Conservation (phyloP, 2,888 invertebrate species). For the Anorthoa munda region DNA sequence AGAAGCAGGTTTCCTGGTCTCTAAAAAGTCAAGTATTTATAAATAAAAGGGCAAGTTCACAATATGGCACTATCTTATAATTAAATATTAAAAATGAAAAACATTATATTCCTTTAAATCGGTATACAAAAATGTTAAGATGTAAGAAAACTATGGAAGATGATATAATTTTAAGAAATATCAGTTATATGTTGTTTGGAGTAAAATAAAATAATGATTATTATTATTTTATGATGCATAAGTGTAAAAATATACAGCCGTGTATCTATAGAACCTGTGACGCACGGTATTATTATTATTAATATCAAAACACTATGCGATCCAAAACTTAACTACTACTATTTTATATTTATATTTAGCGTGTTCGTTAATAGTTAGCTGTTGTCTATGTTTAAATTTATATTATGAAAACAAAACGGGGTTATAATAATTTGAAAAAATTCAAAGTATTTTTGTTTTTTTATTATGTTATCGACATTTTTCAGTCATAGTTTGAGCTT, state of each 20-base stretch:
- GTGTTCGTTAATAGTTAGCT: conserved; percentile 26
- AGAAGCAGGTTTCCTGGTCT: background rate
- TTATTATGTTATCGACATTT: background rate
- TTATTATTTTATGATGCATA: conserved; percentile 53
- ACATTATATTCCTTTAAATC: conserved; percentile 39
- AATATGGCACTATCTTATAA: conserved; percentile 58
- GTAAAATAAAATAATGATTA: no score
- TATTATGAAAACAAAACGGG: background rate
- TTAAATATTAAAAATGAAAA: conserved; percentile 36
- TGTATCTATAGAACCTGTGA: conserved; percentile 57
- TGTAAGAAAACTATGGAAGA: conserved; percentile 53
- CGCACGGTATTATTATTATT: conserved; percentile 57
- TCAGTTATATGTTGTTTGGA: conserved; percentile 23
- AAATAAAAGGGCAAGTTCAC: conserved; percentile 15
- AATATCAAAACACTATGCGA: conserved; percentile 69
- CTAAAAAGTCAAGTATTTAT: background rate
- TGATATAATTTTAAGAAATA: conserved; percentile 38
- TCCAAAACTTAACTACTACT: conserved; percentile 64
- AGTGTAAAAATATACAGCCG: conserved; percentile 69
- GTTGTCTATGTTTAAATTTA: background rate
- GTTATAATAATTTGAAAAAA: background rate
- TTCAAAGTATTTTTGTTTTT: background rate
- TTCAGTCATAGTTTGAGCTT: conserved; percentile 1
- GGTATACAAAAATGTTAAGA: conserved; percentile 50
- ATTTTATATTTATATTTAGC: conserved; percentile 48